phyloP scores from a whole-genome alignment of 2,888 invertebrate species.

The Pterobdella sp. region DNA sequence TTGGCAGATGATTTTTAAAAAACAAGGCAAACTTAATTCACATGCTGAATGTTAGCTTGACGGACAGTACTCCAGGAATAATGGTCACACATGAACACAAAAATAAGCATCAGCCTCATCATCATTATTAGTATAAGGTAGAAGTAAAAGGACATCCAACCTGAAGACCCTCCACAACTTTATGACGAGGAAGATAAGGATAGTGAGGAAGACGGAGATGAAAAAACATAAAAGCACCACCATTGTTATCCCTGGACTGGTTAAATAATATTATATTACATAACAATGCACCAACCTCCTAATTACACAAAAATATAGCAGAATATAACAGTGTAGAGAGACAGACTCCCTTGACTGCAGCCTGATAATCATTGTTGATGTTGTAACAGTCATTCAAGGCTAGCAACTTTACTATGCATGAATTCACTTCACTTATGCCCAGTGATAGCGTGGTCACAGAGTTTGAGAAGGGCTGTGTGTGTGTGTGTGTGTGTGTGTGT shows the following conservation, averaged over 20 bases:
- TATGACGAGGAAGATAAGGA: constrained; percentile 1
- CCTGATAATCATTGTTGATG: constrained; percentile 20
- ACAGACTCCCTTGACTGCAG: constrained; percentile 18
- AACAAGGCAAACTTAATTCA: too few relatives aligned
- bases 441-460: neutral
- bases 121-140: too few relatives aligned
- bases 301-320: neutral
- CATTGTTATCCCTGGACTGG: constrained; percentile 1
- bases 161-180: constrained; percentile 11
- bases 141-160: neutral
- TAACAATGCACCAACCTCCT: neutral
- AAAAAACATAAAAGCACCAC: neutral
- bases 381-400: constrained; percentile 24
- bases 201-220: neutral
- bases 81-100: too few relatives aligned
- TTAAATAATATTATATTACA: too few relatives aligned
- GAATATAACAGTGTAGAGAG: constrained; percentile 5
- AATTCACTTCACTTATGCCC: constrained; percentile 9
- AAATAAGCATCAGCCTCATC: too few relatives aligned
- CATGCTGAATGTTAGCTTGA: too few relatives aligned
- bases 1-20: too few relatives aligned
- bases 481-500: constrained; percentile 1
- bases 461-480: neutral
- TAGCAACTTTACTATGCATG: constrained; percentile 13
- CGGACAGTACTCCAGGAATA: too few relatives aligned